Evolutionary conservation across 1,140 invertebrate species (phyloP).

Genomic region (Colletes gigas): DNA sequence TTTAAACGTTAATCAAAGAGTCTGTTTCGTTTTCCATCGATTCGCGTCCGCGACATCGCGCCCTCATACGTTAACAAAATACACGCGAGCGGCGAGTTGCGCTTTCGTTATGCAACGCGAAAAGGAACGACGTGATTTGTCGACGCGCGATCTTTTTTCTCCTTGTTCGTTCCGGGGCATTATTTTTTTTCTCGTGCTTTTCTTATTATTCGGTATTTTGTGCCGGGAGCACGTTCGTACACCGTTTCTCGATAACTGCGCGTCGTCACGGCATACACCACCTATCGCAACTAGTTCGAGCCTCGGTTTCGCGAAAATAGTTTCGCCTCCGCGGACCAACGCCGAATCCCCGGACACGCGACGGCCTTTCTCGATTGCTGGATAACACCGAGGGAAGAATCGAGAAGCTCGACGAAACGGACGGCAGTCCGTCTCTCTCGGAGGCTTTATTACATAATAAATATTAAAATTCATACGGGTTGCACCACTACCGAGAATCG

Average conservation of each 20-base stretch:
- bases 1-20: background rate
- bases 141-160: background rate
- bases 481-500: conserved; percentile 64
- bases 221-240: conserved; percentile 72
- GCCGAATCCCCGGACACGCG: conserved; percentile 20
- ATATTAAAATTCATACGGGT: conserved; percentile 68
- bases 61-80: background rate
- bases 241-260: conserved; percentile 61
- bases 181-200: conserved; percentile 45
- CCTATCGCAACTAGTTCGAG: conserved; percentile 53
- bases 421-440: conserved; percentile 2
- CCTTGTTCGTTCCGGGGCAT: background rate
- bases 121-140: background rate
- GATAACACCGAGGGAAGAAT: background rate
- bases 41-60: background rate
- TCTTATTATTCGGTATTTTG: conserved; percentile 75
- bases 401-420: conserved; percentile 20
- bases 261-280: conserved; percentile 61
- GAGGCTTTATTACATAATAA: conserved; percentile 66
- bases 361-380: background rate
- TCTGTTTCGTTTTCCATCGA: background rate
- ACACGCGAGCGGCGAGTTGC: background rate
- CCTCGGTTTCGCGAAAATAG: conserved; percentile 59
- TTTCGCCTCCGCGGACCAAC: conserved; percentile 20
- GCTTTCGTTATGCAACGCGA: background rate